These are phyloP conservation scores for Pseudochirops cupreus DNA, from an alignment of 2,797 vertebrate genomes.

Conservation along the genomic window DNA sequence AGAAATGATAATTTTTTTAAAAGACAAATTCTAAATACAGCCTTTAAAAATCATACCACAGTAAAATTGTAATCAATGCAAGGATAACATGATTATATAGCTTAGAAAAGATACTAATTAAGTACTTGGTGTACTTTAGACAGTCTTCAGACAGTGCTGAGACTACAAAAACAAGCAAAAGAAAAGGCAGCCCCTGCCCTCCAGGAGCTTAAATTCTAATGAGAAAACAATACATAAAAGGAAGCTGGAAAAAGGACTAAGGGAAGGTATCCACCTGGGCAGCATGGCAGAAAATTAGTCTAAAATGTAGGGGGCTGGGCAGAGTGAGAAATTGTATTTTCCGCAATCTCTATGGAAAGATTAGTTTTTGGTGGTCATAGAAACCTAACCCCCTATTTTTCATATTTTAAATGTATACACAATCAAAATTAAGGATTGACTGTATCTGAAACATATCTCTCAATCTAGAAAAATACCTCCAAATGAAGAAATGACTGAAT, in stretches of 20 bases:
- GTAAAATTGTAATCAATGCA: not conserved
- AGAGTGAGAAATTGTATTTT: not conserved
- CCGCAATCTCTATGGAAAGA: not conserved
- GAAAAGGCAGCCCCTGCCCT: not conserved
- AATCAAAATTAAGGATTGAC: too few species aligned
- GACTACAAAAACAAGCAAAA: not conserved
- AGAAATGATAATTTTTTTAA: not conserved
- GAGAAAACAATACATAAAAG: not conserved
- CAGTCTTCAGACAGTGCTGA: not conserved
- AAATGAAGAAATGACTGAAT: not conserved
- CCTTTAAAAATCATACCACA: not conserved
- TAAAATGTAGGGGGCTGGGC: not conserved
- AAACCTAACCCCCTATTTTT: not conserved
- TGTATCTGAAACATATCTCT: too few species aligned
- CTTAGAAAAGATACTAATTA: not conserved
- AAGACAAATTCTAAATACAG: not conserved
- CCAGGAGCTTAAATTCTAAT: not conserved
- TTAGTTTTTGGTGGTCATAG: not conserved
- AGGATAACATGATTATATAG: not conserved
- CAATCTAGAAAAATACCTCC: too few species aligned
- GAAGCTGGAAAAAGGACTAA: not conserved
- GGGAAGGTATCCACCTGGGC: not conserved
- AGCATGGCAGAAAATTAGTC: not conserved
- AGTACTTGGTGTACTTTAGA: not conserved
- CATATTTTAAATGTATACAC: not conserved